These are phyloP conservation scores for Epinephelus moara DNA, from an alignment of 2,113 vertebrate species.

Conservation along the genomic window DNA sequence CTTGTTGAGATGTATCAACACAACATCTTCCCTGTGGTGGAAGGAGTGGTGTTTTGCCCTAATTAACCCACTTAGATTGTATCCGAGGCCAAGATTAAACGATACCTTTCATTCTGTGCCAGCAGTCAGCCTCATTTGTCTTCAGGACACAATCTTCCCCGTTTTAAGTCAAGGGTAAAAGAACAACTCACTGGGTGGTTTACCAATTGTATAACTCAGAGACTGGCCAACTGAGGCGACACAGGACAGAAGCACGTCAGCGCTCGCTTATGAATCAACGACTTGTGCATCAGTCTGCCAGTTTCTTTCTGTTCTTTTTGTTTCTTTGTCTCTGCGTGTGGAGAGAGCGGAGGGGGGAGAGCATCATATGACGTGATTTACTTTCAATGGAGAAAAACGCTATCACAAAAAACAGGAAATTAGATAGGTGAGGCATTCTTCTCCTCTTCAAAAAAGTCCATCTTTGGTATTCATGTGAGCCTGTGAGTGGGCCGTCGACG, in stretches of 20 bases:
- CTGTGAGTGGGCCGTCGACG: constrained; percentile 42
- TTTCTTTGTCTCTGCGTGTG: constrained; percentile 17
- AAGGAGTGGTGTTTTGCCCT: constrained; percentile 61
- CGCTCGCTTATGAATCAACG: constrained; percentile 42
- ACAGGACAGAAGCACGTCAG: constrained; percentile 11
- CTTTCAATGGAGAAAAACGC: constrained; percentile 46
- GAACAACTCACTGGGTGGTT: constrained; percentile 61
- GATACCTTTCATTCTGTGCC: constrained; percentile 76
- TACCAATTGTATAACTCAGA: constrained; percentile 46
- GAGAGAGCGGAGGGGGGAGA: background rate
- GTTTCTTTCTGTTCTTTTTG: constrained; percentile 31
- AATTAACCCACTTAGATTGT: constrained; percentile 82
- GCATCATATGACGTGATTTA: constrained; percentile 28
- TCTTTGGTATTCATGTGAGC: constrained; percentile 70
- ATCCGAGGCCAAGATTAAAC: constrained; percentile 73
- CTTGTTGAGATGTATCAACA: constrained; percentile 66
- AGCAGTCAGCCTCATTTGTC: constrained; percentile 70
- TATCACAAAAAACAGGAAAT: constrained; percentile 70
- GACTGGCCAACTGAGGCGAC: constrained; percentile 19
- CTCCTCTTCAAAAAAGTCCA: constrained; percentile 54
- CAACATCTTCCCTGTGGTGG: constrained; percentile 62
- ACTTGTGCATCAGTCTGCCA: constrained; percentile 23
- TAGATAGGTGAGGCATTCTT: constrained; percentile 65
- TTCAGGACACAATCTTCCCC: constrained; percentile 62
- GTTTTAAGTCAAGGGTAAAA: constrained; percentile 76